These are phyloP conservation scores for Eupithecia dodoneata DNA, from an alignment of 2,888 invertebrate genomes.

Conservation along the genomic window DNA sequence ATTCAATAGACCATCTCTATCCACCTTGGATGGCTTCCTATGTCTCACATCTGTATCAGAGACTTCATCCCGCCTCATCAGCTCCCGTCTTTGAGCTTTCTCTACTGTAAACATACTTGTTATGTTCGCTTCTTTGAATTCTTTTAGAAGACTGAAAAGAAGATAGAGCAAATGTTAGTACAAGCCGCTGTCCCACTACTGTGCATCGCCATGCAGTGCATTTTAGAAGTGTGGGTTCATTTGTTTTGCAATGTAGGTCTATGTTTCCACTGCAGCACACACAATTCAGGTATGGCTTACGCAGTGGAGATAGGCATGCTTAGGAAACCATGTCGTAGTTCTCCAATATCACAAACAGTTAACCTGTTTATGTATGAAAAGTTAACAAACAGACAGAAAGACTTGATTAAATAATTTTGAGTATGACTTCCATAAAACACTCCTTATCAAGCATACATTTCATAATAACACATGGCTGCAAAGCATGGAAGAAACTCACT, in stretches of 20 bases:
- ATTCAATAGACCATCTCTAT: constrained; percentile 86
- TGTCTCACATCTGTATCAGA: constrained; percentile 83
- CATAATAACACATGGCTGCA: neutral
- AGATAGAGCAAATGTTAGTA: neutral
- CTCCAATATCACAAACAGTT: neutral
- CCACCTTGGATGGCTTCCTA: constrained; percentile 86
- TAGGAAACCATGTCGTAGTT: neutral
- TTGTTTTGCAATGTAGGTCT: too few relatives aligned
- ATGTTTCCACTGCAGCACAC: too few relatives aligned
- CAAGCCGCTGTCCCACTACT: too few relatives aligned
- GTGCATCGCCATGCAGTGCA: too few relatives aligned
- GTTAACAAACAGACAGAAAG: neutral
- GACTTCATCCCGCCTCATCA: constrained; percentile 81
- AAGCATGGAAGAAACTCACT: neutral
- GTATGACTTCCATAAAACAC: neutral
- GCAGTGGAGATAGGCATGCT: too few relatives aligned
- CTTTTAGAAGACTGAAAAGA: constrained; percentile 85
- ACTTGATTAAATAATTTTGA: neutral
- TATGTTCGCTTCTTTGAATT: constrained; percentile 92
- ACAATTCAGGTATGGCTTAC: too few relatives aligned
- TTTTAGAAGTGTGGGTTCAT: too few relatives aligned
- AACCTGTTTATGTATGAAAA: neutral
- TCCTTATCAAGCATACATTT: neutral
- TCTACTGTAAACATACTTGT: constrained; percentile 91
- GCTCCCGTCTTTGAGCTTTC: constrained; percentile 88